phyloP scores from a whole-genome alignment of 35 echinoderm and acorn worm species.

The Stichopus chloronotus region DNA sequence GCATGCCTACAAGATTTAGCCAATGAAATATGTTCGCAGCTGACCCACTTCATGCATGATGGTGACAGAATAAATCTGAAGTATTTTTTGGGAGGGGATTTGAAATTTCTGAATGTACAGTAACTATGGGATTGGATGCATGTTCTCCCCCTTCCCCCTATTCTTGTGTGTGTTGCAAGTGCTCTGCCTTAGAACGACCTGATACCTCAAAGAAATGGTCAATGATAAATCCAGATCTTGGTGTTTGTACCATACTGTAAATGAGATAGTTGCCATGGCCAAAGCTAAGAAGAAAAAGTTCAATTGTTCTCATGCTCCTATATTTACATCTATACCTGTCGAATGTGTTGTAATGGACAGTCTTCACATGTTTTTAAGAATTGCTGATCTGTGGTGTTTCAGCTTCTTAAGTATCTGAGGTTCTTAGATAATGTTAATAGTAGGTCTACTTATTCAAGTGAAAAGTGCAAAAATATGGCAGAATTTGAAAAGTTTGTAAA shows the following conservation, averaged over 20 bases:
- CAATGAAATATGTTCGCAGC: neutral
- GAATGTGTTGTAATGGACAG: neutral
- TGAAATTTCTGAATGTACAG: constrained; percentile 36
- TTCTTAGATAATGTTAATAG: neutral
- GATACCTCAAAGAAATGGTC: constrained; percentile 7
- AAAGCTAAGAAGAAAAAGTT: neutral
- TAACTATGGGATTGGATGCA: neutral
- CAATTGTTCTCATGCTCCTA: neutral
- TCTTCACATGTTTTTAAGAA: constrained; percentile 35
- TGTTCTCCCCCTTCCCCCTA: neutral
- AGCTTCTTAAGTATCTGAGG: neutral
- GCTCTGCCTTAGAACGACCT: neutral
- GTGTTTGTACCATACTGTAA: neutral
- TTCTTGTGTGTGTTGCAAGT: constrained; percentile 26
- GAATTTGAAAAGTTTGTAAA: constrained; percentile 27
- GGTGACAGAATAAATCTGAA: neutral
- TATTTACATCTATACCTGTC: constrained; percentile 27
- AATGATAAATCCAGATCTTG: neutral
- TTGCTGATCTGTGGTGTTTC: neutral
- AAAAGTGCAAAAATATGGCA: neutral
- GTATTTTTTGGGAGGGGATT: neutral
- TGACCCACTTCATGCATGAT: neutral
- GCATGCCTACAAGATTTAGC: neutral
- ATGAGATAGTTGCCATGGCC: neutral
- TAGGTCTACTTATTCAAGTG: neutral